A percentile compares a stretch with the other conserved stretches of the same genome.
Conservation (phyloP, 2,113 vertebrate genomes). For the Oryzias celebensis region DNA sequence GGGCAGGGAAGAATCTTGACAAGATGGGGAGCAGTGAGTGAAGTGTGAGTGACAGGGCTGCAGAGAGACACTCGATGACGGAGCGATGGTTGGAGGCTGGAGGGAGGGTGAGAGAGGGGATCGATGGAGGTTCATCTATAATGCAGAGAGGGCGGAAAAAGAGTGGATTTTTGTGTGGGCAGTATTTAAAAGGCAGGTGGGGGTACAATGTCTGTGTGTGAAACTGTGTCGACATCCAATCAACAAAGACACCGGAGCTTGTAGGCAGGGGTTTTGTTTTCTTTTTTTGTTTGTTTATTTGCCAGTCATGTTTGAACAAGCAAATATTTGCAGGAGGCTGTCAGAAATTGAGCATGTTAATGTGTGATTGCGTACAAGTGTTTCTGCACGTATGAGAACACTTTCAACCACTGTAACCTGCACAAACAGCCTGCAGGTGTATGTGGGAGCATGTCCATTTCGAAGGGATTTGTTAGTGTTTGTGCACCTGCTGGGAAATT, state of each 20-base stretch:
- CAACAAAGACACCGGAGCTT: slow-evolving; percentile 30
- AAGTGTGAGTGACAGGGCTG: slow-evolving; percentile 44
- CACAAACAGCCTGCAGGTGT: not conserved
- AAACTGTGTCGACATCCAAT: slow-evolving; percentile 28
- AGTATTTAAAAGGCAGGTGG: slow-evolving; percentile 31
- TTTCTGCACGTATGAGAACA: not conserved
- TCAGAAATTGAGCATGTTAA: slow-evolving; percentile 24
- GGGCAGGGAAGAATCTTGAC: slow-evolving; percentile 18
- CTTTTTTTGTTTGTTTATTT: not conserved
- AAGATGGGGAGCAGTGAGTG: slow-evolving; percentile 27
- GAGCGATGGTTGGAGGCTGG: slow-evolving; percentile 14
- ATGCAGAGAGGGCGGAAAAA: slow-evolving; percentile 62
- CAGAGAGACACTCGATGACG: slow-evolving; percentile 37
- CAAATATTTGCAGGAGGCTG: not conserved
- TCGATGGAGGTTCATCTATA: slow-evolving; percentile 76
- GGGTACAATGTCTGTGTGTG: slow-evolving; percentile 27
- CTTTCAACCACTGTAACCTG: not conserved
- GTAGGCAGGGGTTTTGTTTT: slow-evolving; percentile 40
- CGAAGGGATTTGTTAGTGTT: slow-evolving; percentile 3
- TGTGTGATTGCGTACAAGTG: slow-evolving; percentile 22
- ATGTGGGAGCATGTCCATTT: not conserved
- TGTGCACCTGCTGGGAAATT: slow-evolving; percentile 1
- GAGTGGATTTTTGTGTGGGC: slow-evolving; percentile 48
- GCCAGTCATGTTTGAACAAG: slow-evolving; percentile 34
- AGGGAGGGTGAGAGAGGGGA: slow-evolving; percentile 20